Conservation (phyloP, 2,113 vertebrate species). For the Actenoides lindsayi region DNA sequence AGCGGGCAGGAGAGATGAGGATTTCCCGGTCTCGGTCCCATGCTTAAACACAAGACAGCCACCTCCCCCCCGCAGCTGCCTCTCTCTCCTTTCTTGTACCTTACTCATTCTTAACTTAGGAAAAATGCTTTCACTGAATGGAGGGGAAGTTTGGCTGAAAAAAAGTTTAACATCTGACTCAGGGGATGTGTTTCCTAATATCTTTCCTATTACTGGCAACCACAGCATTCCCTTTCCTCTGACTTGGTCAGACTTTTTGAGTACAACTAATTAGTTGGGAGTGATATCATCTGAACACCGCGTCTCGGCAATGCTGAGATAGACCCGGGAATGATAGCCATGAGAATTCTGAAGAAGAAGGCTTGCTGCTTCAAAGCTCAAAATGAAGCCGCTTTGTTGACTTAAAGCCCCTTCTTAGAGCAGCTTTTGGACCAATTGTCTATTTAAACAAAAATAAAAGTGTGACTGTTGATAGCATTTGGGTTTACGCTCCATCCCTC, state of each 20-base stretch:
- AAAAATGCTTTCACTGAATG: background rate
- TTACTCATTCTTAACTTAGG: background rate
- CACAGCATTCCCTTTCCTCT: slow-evolving; percentile 12
- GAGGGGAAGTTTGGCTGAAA: background rate
- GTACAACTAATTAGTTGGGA: background rate
- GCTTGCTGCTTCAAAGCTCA: background rate
- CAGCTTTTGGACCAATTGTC: background rate
- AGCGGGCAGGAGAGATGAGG: background rate
- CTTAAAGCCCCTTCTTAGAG: background rate
- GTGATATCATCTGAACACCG: background rate
- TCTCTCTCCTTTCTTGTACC: background rate
- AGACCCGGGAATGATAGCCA: background rate
- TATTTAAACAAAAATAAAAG: background rate
- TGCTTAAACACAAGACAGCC: background rate
- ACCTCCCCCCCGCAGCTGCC: background rate
- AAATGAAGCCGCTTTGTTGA: background rate
- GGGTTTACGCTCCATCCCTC: background rate
- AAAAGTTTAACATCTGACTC: background rate
- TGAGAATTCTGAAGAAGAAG: background rate
- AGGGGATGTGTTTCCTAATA: background rate
- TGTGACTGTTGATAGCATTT: background rate
- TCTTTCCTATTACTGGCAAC: slow-evolving; percentile 23
- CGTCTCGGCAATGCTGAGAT: background rate
- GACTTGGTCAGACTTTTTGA: background rate
- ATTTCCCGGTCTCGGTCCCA: background rate